Percentiles rank a stretch among this genome's conserved stretches.
These are phyloP conservation scores for Cheumatopsyche charites DNA, from an alignment of 1,140 invertebrate genomes.

Conservation along the genomic window DNA sequence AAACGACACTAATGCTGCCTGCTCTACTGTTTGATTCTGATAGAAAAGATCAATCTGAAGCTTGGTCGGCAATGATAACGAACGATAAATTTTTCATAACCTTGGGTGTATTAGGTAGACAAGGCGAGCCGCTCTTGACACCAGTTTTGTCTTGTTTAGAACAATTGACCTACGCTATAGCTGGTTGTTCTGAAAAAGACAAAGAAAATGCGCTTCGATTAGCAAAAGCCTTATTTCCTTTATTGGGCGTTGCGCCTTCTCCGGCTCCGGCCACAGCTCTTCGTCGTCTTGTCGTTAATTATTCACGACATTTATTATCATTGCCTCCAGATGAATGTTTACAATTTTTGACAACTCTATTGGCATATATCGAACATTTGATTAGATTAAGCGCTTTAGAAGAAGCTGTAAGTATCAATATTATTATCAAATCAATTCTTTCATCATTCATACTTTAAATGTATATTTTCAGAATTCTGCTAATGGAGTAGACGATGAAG, in stretches of 20 bases:
- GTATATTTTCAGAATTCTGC: slow-evolving; percentile 22
- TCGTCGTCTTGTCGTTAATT: slow-evolving; percentile 69
- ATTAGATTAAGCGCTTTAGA: slow-evolving; percentile 39
- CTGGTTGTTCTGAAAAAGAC: slow-evolving; percentile 27
- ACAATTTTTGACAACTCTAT: slow-evolving; percentile 40
- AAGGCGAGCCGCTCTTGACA: slow-evolving; percentile 76
- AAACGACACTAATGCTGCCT: slow-evolving; percentile 69
- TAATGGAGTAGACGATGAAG: slow-evolving; percentile 63
- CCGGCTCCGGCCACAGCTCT: slow-evolving; percentile 72
- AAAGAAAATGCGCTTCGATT: slow-evolving; percentile 72
- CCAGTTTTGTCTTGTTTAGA: slow-evolving; percentile 80
- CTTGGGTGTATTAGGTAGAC: slow-evolving; percentile 85
- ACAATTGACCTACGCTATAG: slow-evolving; percentile 66
- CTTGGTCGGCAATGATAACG: slow-evolving; percentile 79
- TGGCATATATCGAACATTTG: slow-evolving; percentile 37
- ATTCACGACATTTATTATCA: slow-evolving; percentile 62
- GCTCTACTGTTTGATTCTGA: slow-evolving; percentile 56
- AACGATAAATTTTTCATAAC: slow-evolving; percentile 74
- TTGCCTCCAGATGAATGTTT: slow-evolving; percentile 57
- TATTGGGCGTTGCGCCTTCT: slow-evolving; percentile 69
- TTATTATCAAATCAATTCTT: slow-evolving; percentile 5
- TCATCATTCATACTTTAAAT: background rate
- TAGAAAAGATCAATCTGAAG: slow-evolving; percentile 58
- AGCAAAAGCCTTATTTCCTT: slow-evolving; percentile 71
- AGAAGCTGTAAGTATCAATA: slow-evolving; percentile 34